Base-by-base conservation (phyloP, 2,888 invertebrate genomes). In the Athalia circularis region DNA sequence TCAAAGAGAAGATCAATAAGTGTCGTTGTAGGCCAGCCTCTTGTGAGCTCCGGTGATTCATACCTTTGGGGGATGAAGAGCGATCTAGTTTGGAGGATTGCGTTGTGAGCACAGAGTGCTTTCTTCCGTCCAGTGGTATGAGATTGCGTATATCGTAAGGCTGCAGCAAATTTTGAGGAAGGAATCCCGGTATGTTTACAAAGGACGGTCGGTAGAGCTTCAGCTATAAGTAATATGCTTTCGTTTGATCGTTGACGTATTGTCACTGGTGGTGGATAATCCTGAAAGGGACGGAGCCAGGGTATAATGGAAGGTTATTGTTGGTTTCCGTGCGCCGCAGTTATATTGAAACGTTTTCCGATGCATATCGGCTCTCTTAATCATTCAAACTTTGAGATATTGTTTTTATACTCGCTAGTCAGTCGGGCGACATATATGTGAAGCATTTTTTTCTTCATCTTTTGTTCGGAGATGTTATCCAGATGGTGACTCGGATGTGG, bases 161-260 rank as follows among this genome's bases (percentile, higher is more conserved):
- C 54, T 54, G 29, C 68, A 68, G 50, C 43, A 68, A 68, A 68
- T 68, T 68, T 54, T 54, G 15, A 48, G 29, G 15, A 68, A 11
- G 54, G 68, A 68, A 9, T 29, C 68, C n/a, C 43, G 43, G 11
- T 29, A 50, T 68, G 54, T 43, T 68, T 54, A 68, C 68, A 68
- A 68, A 68, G 68, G 54, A 68, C 15, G 67, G 9, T 54, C 68
- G 54, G 29, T 52, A 7, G 11, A 68, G 68, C 52, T 68, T 43
- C 11, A 4, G 43, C 15, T 52, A 52, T 68, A 68, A 68, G 68
- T 68, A 68, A 68, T 68, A 68, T 68, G 68, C 68, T 54, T 68
- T 52, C 68, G 43, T 68, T 68, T 68, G 68, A 68, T 68, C 68
- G 52, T 64, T 68, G 68, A 54, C 68, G 68, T 43, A 52, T 68